Percentiles rank a stretch among this genome's conserved stretches.
phyloP scores from a whole-genome alignment of 1,140 invertebrate genomes.

The Drosophila sp. region DNA sequence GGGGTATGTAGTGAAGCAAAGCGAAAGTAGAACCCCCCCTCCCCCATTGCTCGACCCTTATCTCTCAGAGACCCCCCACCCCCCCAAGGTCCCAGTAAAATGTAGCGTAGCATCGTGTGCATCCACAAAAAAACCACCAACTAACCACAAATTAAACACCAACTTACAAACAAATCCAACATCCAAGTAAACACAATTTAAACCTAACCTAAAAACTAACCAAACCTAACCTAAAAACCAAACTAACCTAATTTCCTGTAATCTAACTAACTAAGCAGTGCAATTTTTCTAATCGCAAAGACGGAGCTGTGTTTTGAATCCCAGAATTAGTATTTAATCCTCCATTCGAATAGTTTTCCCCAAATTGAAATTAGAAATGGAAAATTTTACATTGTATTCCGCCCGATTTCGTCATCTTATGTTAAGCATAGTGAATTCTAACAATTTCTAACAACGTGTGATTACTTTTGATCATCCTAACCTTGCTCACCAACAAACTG shows the following conservation, averaged over 20 bases:
- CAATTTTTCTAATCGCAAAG: no score
- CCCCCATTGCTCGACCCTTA: background rate
- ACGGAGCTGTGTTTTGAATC: no score
- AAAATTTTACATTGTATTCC: no score
- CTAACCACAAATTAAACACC: slow-evolving; percentile 9
- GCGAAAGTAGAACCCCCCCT: slow-evolving; percentile 1
- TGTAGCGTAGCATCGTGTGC: slow-evolving; percentile 30
- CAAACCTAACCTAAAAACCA: no score
- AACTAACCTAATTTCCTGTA: no score
- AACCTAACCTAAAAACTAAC: background rate
- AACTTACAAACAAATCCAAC: background rate
- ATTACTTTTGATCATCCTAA: slow-evolving; percentile 17
- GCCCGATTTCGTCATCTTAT: background rate
- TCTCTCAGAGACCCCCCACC: background rate
- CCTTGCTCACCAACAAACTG: slow-evolving; percentile 20
- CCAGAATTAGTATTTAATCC: no score
- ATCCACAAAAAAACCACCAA: slow-evolving; percentile 20
- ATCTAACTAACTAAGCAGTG: no score
- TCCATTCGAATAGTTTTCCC: no score
- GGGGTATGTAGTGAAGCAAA: slow-evolving; percentile 61
- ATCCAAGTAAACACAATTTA: background rate
- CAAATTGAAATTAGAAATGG: no score
- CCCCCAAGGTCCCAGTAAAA: slow-evolving; percentile 6
- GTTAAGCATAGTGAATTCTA: slow-evolving; percentile 27
- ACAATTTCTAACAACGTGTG: slow-evolving; percentile 31